Percentiles rank a stretch among this genome's conserved stretches.
Conservation (phyloP, 1,140 invertebrate species). For the Drosophila seguyi region DNA sequence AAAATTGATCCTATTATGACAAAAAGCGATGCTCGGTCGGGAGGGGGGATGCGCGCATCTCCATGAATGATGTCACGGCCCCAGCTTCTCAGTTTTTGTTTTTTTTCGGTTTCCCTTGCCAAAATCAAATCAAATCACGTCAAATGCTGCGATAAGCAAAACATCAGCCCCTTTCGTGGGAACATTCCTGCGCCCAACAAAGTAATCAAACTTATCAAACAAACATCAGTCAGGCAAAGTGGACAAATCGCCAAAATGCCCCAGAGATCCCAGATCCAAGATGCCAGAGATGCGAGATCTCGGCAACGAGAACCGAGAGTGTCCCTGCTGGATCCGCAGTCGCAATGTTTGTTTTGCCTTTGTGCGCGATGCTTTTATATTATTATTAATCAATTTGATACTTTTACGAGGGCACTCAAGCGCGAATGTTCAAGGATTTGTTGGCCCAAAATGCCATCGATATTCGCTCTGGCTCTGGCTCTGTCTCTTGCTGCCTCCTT, state of each 20-base stretch:
- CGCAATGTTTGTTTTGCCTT: slow-evolving; percentile 68
- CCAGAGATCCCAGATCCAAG: slow-evolving; percentile 1
- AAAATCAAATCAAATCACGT: slow-evolving; percentile 79
- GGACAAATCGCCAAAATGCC: slow-evolving; percentile 69
- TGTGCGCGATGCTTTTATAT: slow-evolving; percentile 70
- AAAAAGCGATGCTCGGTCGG: slow-evolving; percentile 14
- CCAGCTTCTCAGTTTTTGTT: slow-evolving; percentile 20
- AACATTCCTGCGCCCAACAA: slow-evolving; percentile 64
- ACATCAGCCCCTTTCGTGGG: slow-evolving; percentile 57
- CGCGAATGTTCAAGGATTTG: slow-evolving; percentile 80
- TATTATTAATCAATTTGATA: slow-evolving; percentile 85
- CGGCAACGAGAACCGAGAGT: not conserved
- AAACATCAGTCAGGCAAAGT: slow-evolving; percentile 80
- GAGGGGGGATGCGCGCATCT: not conserved
- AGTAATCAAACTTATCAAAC: slow-evolving; percentile 83
- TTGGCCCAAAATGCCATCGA: slow-evolving; percentile 48
- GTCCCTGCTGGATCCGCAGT: slow-evolving; percentile 38
- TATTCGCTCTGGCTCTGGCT: slow-evolving; percentile 20
- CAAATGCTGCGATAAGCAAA: slow-evolving; percentile 81
- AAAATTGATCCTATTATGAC: slow-evolving; percentile 81
- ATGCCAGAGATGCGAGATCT: not conserved
- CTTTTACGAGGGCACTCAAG: slow-evolving; percentile 83
- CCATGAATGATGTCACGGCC: slow-evolving; percentile 67
- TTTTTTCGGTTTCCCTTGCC: slow-evolving; percentile 28
- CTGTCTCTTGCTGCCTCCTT: slow-evolving; percentile 5